Evolutionary conservation across 2,888 invertebrate species (phyloP).

Genomic region (Caenorhabditis macrosperma): DNA sequence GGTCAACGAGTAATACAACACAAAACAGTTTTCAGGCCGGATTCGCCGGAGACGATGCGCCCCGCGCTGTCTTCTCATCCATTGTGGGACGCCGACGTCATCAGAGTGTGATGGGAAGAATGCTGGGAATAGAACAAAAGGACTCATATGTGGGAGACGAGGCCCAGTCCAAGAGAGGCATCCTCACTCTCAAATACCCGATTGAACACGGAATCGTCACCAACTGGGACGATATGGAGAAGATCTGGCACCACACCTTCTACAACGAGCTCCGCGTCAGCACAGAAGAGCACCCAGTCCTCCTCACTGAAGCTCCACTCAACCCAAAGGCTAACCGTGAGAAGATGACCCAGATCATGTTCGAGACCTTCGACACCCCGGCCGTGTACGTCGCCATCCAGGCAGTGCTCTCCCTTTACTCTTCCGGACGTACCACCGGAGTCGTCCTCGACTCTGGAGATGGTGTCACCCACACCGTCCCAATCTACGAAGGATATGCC

Average conservation of each 20-base stretch:
- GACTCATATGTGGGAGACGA: slow-evolving; percentile 82
- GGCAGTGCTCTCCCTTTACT: slow-evolving; percentile 92
- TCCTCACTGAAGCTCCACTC: too few relatives aligned
- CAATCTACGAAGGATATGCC: slow-evolving; percentile 91
- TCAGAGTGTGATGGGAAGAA: slow-evolving; percentile 83
- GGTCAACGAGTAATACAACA: slow-evolving; percentile 22
- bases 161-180: too few relatives aligned
- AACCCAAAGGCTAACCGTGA: too few relatives aligned
- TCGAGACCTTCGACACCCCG: too few relatives aligned
- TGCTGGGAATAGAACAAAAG: slow-evolving; percentile 82
- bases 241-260: too few relatives aligned
- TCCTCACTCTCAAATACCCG: too few relatives aligned
- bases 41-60: slow-evolving; percentile 87
- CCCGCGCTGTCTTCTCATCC: slow-evolving; percentile 89
- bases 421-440: slow-evolving; percentile 83
- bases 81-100: slow-evolving; percentile 85
- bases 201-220: too few relatives aligned
- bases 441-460: slow-evolving; percentile 91
- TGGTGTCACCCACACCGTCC: slow-evolving; percentile 87
- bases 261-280: too few relatives aligned
- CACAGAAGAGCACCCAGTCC: too few relatives aligned
- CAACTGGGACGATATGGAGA: too few relatives aligned
- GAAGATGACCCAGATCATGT: too few relatives aligned
- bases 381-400: too few relatives aligned
- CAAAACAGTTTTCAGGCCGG: slow-evolving; percentile 82